Evolutionary conservation across 2,888 invertebrate genomes (phyloP).

Genomic region (Plusia festucae): DNA sequence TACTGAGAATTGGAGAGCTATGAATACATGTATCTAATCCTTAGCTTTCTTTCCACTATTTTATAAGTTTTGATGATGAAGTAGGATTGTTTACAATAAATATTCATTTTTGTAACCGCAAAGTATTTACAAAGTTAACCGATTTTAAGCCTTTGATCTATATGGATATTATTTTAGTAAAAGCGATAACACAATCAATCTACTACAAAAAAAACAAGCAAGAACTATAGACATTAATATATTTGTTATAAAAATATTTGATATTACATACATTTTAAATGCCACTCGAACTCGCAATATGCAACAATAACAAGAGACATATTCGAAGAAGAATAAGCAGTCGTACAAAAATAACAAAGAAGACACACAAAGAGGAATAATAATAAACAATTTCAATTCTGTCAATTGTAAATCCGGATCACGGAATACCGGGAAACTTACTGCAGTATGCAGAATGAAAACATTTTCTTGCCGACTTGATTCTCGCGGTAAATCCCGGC

Average conservation of each 20-base stretch:
- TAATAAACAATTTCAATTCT: conserved; percentile 66
- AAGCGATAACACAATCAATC: no score
- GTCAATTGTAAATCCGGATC: conserved; percentile 68
- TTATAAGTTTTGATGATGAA: no score
- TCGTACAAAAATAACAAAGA: conserved; percentile 37
- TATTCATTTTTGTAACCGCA: no score
- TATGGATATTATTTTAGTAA: no score
- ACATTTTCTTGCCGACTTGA: conserved; percentile 63
- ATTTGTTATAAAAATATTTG: no score
- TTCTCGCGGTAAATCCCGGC: conserved; percentile 54
- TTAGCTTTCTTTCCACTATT: background rate
- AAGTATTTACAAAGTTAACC: background rate
- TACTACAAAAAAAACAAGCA: background rate
- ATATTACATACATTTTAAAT: background rate
- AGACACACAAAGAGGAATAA: conserved; percentile 39
- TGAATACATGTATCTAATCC: conserved; percentile 7
- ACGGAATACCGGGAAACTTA: conserved; percentile 56
- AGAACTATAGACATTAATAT: background rate
- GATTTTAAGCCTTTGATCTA: background rate
- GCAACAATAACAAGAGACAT: conserved; percentile 12
- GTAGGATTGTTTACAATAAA: no score
- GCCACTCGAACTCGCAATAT: background rate
- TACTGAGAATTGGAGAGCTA: conserved; percentile 10
- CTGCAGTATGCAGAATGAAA: conserved; percentile 64
- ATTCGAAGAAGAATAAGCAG: conserved; percentile 2